Evolutionary conservation across 1,140 invertebrate species (phyloP).

Genomic region (Grapholita molesta): DNA sequence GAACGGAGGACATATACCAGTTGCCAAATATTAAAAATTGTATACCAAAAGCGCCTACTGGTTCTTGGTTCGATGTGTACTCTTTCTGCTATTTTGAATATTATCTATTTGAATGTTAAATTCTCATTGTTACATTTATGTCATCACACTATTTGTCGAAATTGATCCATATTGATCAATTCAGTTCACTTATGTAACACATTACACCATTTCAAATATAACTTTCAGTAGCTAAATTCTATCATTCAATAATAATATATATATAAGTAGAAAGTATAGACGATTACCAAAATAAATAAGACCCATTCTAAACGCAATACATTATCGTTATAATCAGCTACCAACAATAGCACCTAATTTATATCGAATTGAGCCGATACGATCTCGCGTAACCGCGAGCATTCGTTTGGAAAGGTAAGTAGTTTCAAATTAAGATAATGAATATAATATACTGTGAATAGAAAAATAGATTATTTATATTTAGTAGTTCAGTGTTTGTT

Average conservation of each 20-base stretch:
- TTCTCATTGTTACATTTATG: too few relatives aligned
- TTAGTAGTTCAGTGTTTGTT: too few relatives aligned
- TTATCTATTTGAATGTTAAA: too few relatives aligned
- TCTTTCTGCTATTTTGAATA: too few relatives aligned
- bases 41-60: neutral
- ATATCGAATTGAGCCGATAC: neutral
- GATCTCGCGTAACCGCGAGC: neutral
- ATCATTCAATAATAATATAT: neutral
- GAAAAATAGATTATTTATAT: too few relatives aligned
- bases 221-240: neutral
- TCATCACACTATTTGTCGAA: neutral
- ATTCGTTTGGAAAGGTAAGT: neutral
- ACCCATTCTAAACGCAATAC: neutral
- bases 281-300: neutral
- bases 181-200: too few relatives aligned
- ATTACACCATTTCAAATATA: neutral
- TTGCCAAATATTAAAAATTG: neutral
- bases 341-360: neutral
- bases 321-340: neutral
- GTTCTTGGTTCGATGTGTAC: too few relatives aligned
- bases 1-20: constrained; percentile 23
- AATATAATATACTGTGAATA: too few relatives aligned
- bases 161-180: too few relatives aligned
- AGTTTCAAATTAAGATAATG: neutral
- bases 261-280: neutral